A percentile compares a stretch with the other conserved stretches of the same genome.
Evolutionary conservation across 2,113 vertebrate species (phyloP).

Genomic region (Zootoca vivipara): DNA sequence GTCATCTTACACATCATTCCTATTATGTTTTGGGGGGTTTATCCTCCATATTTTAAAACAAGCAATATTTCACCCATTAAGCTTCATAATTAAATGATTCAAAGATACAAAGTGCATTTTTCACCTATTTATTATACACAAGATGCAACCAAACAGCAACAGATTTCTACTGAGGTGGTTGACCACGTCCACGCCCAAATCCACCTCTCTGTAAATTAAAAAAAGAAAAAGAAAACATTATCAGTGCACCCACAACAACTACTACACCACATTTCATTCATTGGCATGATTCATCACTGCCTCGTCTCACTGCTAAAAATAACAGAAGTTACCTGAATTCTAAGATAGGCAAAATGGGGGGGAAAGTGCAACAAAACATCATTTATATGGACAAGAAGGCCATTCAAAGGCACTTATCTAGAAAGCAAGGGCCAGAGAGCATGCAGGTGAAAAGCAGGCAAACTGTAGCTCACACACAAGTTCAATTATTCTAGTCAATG

Average conservation of each 20-base stretch:
- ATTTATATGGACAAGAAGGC: background rate
- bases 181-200: conserved; percentile 95
- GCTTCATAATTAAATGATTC: conserved; percentile 28
- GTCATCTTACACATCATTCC: background rate
- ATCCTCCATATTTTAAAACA: background rate
- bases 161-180: conserved; percentile 89
- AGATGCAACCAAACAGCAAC: conserved; percentile 57
- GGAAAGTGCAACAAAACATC: background rate
- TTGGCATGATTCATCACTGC: background rate
- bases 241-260: background rate
- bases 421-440: background rate
- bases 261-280: too few relatives aligned
- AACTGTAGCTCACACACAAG: background rate
- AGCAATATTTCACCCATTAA: background rate
- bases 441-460: background rate
- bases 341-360: background rate
- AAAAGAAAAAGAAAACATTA: conserved; percentile 46
- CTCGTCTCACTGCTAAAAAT: background rate
- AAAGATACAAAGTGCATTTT: conserved; percentile 56
- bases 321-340: background rate
- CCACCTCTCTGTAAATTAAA: conserved; percentile 91
- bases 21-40: background rate
- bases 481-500: background rate
- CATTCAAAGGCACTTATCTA: background rate
- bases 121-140: conserved; percentile 89